Conservation (phyloP, 1,140 invertebrate species). For the Cotesia vestalis region DNA sequence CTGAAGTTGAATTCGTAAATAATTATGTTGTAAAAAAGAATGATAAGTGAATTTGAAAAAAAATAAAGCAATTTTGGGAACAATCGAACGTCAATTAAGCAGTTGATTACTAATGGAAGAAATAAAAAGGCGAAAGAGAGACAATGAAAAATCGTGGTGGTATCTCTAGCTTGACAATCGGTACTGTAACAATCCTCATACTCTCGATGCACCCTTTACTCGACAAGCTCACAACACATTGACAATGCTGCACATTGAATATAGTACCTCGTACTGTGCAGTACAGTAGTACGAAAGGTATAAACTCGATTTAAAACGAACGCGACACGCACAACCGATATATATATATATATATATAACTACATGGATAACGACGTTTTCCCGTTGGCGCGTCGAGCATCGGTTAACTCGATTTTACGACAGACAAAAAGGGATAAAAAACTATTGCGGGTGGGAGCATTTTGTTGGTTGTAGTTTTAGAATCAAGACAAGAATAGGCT, state of each 20-base stretch:
- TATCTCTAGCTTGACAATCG: conserved; percentile 11
- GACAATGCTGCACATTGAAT: not conserved
- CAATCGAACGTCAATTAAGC: conserved; percentile 17
- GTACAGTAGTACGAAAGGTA: conserved; percentile 45
- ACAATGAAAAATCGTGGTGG: conserved; percentile 27
- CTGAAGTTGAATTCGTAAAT: too few species aligned
- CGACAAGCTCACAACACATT: not conserved
- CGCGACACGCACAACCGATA: conserved; percentile 58
- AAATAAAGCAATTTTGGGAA: not conserved
- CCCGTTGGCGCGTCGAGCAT: conserved; percentile 59
- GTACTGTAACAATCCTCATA: conserved; percentile 7
- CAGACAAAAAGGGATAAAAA: conserved; percentile 41
- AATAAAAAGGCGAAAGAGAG: not conserved
- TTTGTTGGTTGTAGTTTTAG: conserved; percentile 4
- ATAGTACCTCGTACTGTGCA: not conserved
- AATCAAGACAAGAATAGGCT: too few species aligned
- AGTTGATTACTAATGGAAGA: conserved; percentile 16
- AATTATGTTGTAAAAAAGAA: not conserved
- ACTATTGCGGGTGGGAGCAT: conserved; percentile 4
- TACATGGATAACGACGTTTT: conserved; percentile 62
- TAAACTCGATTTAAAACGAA: conserved; percentile 62
- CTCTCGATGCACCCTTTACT: not conserved
- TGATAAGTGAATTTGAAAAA: not conserved
- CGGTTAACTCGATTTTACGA: conserved; percentile 60
- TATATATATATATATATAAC: conserved; percentile 47